Percentiles rank a stretch among this genome's conserved stretches.
phyloP scores from a whole-genome alignment of 2,797 vertebrate genomes.

The Coregonus suidteri region DNA sequence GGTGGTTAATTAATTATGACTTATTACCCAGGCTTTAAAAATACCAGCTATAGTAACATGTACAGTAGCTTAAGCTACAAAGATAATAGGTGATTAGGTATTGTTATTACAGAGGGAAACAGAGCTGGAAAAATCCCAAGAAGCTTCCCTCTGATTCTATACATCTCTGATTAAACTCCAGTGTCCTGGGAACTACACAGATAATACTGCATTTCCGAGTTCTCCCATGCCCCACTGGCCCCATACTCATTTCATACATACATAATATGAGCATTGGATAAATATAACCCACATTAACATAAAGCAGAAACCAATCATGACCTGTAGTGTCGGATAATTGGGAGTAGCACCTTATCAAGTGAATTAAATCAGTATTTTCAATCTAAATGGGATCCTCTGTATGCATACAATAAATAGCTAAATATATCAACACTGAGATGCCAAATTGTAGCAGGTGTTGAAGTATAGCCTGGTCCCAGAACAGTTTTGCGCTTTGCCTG shows the following conservation, averaged over 20 bases:
- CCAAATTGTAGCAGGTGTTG: too few relatives aligned
- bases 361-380: neutral
- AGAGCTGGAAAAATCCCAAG: slow-evolving; percentile 15
- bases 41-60: slow-evolving; percentile 11
- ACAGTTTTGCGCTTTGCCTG: neutral
- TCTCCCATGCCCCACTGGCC: too few relatives aligned
- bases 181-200: neutral
- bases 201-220: neutral
- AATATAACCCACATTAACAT: too few relatives aligned
- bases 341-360: neutral
- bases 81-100: slow-evolving; percentile 23
- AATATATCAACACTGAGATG: neutral
- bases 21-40: slow-evolving; percentile 21
- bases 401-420: neutral
- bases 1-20: slow-evolving; percentile 18
- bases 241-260: too few relatives aligned
- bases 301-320: too few relatives aligned
- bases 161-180: neutral
- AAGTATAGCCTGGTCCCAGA: neutral
- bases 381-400: neutral
- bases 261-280: too few relatives aligned
- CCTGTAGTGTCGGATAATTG: too few relatives aligned
- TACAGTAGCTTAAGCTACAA: slow-evolving; percentile 14
- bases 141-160: neutral
- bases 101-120: slow-evolving; percentile 14